Evolutionary conservation across 1,140 invertebrate species (phyloP).

Genomic region (Aphidius ervi): DNA sequence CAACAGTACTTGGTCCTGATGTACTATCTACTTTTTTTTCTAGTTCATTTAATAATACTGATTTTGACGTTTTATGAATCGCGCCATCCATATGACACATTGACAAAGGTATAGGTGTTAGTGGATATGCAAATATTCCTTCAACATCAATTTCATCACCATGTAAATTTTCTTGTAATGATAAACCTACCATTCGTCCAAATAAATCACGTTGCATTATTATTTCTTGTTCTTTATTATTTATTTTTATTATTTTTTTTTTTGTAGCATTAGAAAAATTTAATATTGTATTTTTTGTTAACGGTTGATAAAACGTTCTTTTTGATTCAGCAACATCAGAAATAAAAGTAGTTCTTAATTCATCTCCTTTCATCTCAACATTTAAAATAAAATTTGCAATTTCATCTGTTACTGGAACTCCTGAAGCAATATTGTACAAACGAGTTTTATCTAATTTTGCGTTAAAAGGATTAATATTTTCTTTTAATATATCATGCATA

Average conservation of each 20-base stretch:
- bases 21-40: conserved; percentile 27
- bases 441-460: conserved; percentile 11
- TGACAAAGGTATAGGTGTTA: conserved; percentile 31
- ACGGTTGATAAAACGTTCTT: too few species aligned
- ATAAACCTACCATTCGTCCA: conserved; percentile 27
- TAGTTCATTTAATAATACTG: conserved; percentile 28
- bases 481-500: too few species aligned
- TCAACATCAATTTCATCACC: conserved; percentile 26
- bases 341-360: conserved; percentile 18
- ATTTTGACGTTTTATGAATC: too few species aligned
- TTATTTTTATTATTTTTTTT: too few species aligned
- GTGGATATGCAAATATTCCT: conserved; percentile 22
- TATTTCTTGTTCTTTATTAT: conserved; percentile 21
- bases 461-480: too few species aligned
- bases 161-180: conserved; percentile 9
- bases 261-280: too few species aligned
- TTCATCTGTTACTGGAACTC: conserved; percentile 13
- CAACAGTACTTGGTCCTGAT: too few species aligned
- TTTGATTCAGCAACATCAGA: neutral
- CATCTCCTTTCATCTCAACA: conserved; percentile 8
- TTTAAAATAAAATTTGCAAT: conserved; percentile 16
- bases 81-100: conserved; percentile 39
- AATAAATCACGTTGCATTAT: conserved; percentile 31
- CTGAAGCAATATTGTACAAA: conserved; percentile 25
- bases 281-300: too few species aligned